These are phyloP conservation scores for Limnephilus marmoratus DNA, from an alignment of 2,888 invertebrate genomes.

Conservation along the genomic window DNA sequence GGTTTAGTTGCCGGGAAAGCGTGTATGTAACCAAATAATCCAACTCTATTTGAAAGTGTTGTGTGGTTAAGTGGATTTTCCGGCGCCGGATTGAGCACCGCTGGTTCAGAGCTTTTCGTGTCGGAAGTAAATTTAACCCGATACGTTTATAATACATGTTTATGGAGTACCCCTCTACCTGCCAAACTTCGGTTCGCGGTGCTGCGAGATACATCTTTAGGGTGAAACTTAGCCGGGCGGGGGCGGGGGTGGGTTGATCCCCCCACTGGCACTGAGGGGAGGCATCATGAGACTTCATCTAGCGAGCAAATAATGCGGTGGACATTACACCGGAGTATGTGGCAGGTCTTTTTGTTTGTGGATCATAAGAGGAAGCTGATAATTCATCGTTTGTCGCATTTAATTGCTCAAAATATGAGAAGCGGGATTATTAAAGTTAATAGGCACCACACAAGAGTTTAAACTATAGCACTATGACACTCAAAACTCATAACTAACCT, in stretches of 20 bases:
- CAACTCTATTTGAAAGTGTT: constrained; percentile 8
- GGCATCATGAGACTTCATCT: neutral
- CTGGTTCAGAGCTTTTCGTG: constrained; percentile 39
- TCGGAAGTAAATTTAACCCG: constrained; percentile 59
- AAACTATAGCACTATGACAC: too few relatives aligned
- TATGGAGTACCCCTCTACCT: constrained; percentile 41
- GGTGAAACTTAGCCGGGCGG: constrained; percentile 49
- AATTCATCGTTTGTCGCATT: neutral
- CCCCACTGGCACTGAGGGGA: neutral
- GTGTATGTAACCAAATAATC: neutral
- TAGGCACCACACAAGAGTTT: too few relatives aligned
- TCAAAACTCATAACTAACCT: too few relatives aligned
- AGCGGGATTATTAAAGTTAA: too few relatives aligned
- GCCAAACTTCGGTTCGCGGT: constrained; percentile 28
- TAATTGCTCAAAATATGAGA: too few relatives aligned
- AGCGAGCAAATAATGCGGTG: neutral
- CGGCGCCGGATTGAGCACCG: constrained; percentile 6
- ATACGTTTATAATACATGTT: constrained; percentile 55
- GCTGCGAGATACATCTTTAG: constrained; percentile 59
- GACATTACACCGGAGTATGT: neutral
- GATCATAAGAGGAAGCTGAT: neutral
- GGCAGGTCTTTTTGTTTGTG: neutral
- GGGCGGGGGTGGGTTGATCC: neutral
- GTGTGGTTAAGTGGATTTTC: neutral
- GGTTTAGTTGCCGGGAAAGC: neutral